Conservation (phyloP, 2,888 invertebrate species). For the Chymomyza fuscimana region DNA sequence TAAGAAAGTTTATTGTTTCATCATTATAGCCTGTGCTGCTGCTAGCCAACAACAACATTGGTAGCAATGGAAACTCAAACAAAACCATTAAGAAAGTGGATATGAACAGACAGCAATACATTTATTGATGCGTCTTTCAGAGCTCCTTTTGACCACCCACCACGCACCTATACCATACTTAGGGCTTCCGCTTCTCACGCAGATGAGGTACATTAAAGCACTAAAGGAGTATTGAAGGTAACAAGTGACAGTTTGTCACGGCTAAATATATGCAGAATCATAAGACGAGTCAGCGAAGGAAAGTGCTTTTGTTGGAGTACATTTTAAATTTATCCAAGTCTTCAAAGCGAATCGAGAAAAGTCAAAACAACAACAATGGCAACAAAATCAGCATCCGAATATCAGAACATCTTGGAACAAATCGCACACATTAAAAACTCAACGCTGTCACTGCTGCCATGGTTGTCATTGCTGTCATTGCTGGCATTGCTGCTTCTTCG, state of each 20-base stretch:
- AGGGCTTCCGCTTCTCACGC: too few species aligned
- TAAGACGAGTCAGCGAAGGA: background rate
- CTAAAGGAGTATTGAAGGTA: background rate
- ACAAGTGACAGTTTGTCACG: too few species aligned
- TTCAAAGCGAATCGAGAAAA: slow-evolving; percentile 38
- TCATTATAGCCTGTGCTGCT: slow-evolving; percentile 45
- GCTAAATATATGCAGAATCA: background rate
- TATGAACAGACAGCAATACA: background rate
- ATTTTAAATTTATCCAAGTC: slow-evolving; percentile 47
- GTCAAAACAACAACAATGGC: slow-evolving; percentile 26
- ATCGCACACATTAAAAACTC: slow-evolving; percentile 55
- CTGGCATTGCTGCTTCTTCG: background rate
- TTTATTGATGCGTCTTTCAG: background rate
- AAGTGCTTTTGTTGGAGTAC: slow-evolving; percentile 53
- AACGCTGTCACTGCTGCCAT: slow-evolving; percentile 14
- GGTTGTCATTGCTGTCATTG: slow-evolving; percentile 8
- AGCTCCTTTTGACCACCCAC: background rate
- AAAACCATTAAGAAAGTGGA: background rate
- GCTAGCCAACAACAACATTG: slow-evolving; percentile 32
- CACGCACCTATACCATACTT: background rate
- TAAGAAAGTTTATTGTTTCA: slow-evolving; percentile 60
- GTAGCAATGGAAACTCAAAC: slow-evolving; percentile 4
- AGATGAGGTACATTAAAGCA: background rate
- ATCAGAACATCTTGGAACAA: slow-evolving; percentile 35
- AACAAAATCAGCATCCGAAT: background rate